Conservation (phyloP, 2,888 invertebrate species). For the Macroteleia sp. region DNA sequence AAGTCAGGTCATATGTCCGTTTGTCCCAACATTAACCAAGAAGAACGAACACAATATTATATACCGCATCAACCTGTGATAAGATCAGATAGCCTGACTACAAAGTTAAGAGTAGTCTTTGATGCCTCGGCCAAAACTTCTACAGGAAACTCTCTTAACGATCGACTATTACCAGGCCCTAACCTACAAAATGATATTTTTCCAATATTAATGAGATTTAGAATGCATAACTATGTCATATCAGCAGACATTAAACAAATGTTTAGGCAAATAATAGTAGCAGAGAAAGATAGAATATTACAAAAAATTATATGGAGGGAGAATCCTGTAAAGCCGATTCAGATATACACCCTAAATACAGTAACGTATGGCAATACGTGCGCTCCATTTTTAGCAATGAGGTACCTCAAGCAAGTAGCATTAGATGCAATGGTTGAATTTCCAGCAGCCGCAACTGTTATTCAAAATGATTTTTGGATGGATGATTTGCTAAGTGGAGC, state of each 20-base stretch:
- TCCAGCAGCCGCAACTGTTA: neutral
- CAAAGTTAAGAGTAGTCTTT: no score
- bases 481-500: no score
- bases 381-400: constrained; percentile 43
- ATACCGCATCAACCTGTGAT: no score
- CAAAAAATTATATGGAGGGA: constrained; percentile 48
- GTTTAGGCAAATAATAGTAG: constrained; percentile 46
- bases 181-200: neutral
- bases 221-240: constrained; percentile 34
- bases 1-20: no score
- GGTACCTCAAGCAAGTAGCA: no score
- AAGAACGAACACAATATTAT: no score
- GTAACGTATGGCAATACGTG: constrained; percentile 48
- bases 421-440: neutral
- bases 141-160: no score
- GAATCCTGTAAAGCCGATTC: constrained; percentile 2
- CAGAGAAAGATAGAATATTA: constrained; percentile 31
- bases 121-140: no score
- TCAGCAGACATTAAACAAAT: constrained; percentile 51
- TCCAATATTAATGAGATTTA: neutral
- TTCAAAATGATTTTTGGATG: constrained; percentile 29
- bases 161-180: no score
- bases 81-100: no score
- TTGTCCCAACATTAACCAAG: no score
- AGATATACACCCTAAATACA: constrained; percentile 24